These are phyloP conservation scores for Tupiocoris notatus DNA, from an alignment of 2,888 invertebrate species.

Conservation along the genomic window DNA sequence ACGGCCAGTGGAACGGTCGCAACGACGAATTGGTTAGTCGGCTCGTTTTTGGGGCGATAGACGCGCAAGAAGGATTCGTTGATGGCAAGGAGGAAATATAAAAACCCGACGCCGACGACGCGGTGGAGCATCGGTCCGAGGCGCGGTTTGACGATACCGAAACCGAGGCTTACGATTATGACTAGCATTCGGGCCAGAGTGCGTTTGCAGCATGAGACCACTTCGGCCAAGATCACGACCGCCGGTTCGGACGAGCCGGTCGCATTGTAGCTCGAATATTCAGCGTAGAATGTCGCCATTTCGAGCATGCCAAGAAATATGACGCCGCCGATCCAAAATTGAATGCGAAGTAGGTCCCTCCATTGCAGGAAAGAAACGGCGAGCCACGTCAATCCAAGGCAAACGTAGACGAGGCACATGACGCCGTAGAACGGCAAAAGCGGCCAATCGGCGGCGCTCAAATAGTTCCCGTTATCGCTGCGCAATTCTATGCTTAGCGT, in stretches of 20 bases:
- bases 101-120: constrained; percentile 76
- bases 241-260: constrained; percentile 65
- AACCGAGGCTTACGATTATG: constrained; percentile 90
- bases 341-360: constrained; percentile 85
- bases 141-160: constrained; percentile 92
- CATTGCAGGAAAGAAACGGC: constrained; percentile 80
- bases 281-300: constrained; percentile 86
- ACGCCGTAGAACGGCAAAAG: constrained; percentile 74
- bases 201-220: constrained; percentile 87
- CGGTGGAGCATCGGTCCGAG: constrained; percentile 85
- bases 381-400: constrained; percentile 81
- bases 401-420: constrained; percentile 84
- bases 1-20: constrained; percentile 84
- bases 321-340: constrained; percentile 94
- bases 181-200: constrained; percentile 90
- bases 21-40: constrained; percentile 66
- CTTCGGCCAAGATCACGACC: constrained; percentile 75
- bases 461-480: constrained; percentile 64
- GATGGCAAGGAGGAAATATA: constrained; percentile 82
- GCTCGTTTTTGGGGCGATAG: constrained; percentile 63
- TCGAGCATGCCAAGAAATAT: constrained; percentile 80
- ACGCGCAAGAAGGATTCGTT: constrained; percentile 83
- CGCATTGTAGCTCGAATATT: constrained; percentile 68
- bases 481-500: constrained; percentile 70
- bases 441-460: constrained; percentile 88